These are phyloP conservation scores for Neodiprion lecontei DNA, from an alignment of 1,140 invertebrate species.

Conservation along the genomic window DNA sequence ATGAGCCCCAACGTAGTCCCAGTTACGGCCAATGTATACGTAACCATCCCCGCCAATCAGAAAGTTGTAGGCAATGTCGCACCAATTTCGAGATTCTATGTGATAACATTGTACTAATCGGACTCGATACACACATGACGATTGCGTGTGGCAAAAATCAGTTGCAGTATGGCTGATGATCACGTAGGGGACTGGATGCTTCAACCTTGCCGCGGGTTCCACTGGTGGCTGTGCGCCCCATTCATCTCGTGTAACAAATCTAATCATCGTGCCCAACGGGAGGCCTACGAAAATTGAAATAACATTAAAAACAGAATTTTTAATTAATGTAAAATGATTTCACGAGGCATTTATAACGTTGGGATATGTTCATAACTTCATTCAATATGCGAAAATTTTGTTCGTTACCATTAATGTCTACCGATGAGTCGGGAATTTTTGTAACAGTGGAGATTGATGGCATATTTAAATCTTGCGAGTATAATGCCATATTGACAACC, in stretches of 20 bases:
- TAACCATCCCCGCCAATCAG: slow-evolving; percentile 78
- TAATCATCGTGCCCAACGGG: slow-evolving; percentile 40
- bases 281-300: background rate
- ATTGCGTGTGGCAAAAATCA: slow-evolving; percentile 60
- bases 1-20: slow-evolving; percentile 75
- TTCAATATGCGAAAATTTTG: background rate
- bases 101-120: slow-evolving; percentile 75
- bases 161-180: slow-evolving; percentile 78
- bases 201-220: slow-evolving; percentile 53
- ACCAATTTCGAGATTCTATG: slow-evolving; percentile 71
- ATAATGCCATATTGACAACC: slow-evolving; percentile 17
- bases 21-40: slow-evolving; percentile 79
- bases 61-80: slow-evolving; percentile 79
- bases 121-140: slow-evolving; percentile 62
- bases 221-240: slow-evolving; percentile 70
- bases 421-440: slow-evolving; percentile 16
- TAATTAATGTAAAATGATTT: background rate
- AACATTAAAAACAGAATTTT: background rate
- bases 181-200: slow-evolving; percentile 72
- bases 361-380: background rate
- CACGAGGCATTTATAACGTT: background rate
- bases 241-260: slow-evolving; percentile 62
- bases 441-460: background rate
- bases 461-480: slow-evolving; percentile 9
- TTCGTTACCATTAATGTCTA: too few species aligned